Base-by-base conservation (phyloP, 2,888 invertebrate species). In the Eupithecia subfuscata region DNA sequence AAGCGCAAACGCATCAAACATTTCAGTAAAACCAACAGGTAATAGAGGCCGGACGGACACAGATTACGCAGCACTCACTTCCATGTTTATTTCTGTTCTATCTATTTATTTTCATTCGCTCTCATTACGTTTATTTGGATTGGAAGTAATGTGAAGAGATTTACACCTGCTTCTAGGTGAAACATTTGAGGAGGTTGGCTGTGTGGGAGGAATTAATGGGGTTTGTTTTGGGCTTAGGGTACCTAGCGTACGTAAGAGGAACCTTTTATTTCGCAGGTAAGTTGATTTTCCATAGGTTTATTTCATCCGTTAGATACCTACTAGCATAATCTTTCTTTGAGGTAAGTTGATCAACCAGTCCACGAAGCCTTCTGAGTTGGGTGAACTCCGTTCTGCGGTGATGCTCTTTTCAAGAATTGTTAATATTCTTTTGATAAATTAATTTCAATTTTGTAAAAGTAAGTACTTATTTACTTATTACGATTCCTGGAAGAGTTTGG, bases 21-120 rank as follows among this genome's bases (percentile, higher is more conserved):
- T 92, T 92, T 91, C 92, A 90, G 90, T 92, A 88, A 89, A 91
- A 90, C 91, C 91, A 90, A 91, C 93, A 93, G 93, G 93, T 93
- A 93, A 93, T 92, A 90, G 88, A 89, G 90, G 86, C 84, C 84
- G 87, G 83, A 83, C 88, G 88, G 40, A 83, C 77, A 71, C 77
- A 77, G 75, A 71, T 37, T 73, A 71, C 60, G 9, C 2, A 68
- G 65, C 69, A 75, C 67, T 72, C 63, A 81, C 86, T 87, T 87
- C 87, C 89, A 81, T 89, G 90, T 92, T 93, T 92, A 89, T 91
- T 91, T 92, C 89, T 82, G 88, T 88, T 86, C 85, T 81, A 86
- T 87, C 88, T 91, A 91, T 92, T 92, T 92, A 89, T 92, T 92
- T 92, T 89, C 84, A 84, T 84, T 82, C 75, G 83, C 86, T 87